Conservation (phyloP, 2,113 vertebrate genomes). For the Macaca nemestrina region DNA sequence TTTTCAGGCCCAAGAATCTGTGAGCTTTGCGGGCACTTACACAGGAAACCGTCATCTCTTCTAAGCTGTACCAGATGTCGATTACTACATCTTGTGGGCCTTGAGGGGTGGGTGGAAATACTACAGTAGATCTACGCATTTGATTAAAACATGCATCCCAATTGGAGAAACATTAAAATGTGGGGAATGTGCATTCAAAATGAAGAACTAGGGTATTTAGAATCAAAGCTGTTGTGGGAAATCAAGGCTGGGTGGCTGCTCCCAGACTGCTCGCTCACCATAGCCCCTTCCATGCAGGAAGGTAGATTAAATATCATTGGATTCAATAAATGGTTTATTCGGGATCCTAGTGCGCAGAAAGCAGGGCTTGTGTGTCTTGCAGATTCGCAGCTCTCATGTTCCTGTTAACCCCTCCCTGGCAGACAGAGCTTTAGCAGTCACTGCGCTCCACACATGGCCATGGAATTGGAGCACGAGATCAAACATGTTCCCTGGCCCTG, state of each 20-base stretch:
- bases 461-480: fast-evolving
- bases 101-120: not conserved
- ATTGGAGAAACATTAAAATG: not conserved
- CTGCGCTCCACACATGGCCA: fast-evolving
- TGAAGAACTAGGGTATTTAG: not conserved
- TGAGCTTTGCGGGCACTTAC: not conserved
- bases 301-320: not conserved
- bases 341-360: fast-evolving
- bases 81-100: too few species aligned
- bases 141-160: not conserved
- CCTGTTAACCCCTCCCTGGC: fast-evolving
- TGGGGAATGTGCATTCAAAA: not conserved
- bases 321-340: too few species aligned
- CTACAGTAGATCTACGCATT: not conserved
- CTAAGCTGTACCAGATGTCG: too few species aligned
- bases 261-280: fast-evolving
- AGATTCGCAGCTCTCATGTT: fast-evolving
- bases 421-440: not conserved
- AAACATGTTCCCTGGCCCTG: not conserved
- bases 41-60: not conserved
- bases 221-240: not conserved
- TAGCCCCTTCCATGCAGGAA: not conserved
- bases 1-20: not conserved
- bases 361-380: too few species aligned
- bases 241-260: not conserved